Conservation (phyloP, 1,140 invertebrate genomes). For the Maconellicoccus hirsutus region DNA sequence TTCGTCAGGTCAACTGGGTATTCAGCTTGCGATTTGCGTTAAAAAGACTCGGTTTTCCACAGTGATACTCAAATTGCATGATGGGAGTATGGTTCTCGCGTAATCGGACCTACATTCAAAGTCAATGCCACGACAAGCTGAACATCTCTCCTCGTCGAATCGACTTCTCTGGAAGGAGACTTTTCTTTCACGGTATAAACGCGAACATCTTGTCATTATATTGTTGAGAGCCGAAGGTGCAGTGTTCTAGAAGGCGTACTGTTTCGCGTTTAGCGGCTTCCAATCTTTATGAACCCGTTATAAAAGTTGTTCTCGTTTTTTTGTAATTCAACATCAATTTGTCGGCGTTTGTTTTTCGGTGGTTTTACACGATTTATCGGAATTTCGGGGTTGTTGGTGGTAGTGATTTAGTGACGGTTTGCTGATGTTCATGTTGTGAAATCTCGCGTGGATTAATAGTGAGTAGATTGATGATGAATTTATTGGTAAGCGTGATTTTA, state of each 20-base stretch:
- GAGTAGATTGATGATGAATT: too few species aligned
- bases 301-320: background rate
- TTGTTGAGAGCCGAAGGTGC: conserved; percentile 6
- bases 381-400: background rate
- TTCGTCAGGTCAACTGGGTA: too few species aligned
- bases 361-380: background rate
- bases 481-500: too few species aligned
- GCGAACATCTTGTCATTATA: conserved; percentile 3
- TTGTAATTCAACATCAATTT: too few species aligned
- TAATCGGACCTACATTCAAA: background rate
- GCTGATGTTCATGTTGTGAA: too few species aligned
- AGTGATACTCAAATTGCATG: too few species aligned
- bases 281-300: conserved; percentile 1
- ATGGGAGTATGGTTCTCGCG: background rate
- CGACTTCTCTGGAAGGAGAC: conserved; percentile 6
- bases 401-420: background rate
- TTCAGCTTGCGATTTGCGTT: too few species aligned
- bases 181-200: conserved; percentile 9
- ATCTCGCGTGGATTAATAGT: too few species aligned
- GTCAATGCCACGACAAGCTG: background rate
- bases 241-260: conserved; percentile 1
- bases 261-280: conserved; percentile 6
- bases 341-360: too few species aligned
- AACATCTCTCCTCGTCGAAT: background rate
- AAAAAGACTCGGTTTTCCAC: too few species aligned